These are phyloP conservation scores for Paedocypris sp. DNA, from an alignment of 2,113 vertebrate genomes.

Conservation along the genomic window DNA sequence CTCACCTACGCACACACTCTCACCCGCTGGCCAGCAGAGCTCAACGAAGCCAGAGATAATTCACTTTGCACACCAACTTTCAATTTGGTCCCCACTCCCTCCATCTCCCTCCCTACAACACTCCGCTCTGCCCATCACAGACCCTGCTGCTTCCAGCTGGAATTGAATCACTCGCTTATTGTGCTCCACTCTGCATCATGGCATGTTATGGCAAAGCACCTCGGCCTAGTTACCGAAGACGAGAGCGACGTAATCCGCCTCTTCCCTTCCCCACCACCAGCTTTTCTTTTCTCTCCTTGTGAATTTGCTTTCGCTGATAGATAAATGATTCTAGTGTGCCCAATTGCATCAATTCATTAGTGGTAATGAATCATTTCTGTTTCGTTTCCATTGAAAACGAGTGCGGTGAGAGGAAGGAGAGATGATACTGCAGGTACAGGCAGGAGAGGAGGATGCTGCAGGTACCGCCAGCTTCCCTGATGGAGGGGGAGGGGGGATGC, in stretches of 20 bases:
- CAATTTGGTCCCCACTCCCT: constrained; percentile 36
- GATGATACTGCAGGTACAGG: constrained; percentile 1
- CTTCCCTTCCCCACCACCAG: background rate
- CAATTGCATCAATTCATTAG: constrained; percentile 32
- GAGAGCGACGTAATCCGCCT: background rate
- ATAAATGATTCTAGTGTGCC: constrained; percentile 26
- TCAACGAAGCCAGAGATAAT: constrained; percentile 48
- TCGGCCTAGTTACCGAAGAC: constrained; percentile 20
- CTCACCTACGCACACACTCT: constrained; percentile 30
- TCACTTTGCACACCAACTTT: constrained; percentile 50
- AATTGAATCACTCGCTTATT: constrained; percentile 29
- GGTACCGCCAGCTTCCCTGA: too few species aligned
- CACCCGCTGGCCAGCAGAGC: constrained; percentile 31
- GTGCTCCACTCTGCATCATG: constrained; percentile 16
- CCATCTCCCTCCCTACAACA: constrained; percentile 24
- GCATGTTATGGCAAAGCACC: constrained; percentile 24
- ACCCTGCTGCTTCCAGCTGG: constrained; percentile 16
- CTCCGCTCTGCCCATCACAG: constrained; percentile 26
- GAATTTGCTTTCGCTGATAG: constrained; percentile 29
- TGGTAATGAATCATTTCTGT: constrained; percentile 25
- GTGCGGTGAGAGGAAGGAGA: background rate
- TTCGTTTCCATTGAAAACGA: constrained; percentile 16
- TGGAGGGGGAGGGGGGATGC: too few species aligned
- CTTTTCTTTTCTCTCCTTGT: constrained; percentile 16
- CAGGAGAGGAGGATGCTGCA: background rate